Base-by-base conservation (phyloP, 2,113 vertebrate genomes). In the Pelusios castaneus region DNA sequence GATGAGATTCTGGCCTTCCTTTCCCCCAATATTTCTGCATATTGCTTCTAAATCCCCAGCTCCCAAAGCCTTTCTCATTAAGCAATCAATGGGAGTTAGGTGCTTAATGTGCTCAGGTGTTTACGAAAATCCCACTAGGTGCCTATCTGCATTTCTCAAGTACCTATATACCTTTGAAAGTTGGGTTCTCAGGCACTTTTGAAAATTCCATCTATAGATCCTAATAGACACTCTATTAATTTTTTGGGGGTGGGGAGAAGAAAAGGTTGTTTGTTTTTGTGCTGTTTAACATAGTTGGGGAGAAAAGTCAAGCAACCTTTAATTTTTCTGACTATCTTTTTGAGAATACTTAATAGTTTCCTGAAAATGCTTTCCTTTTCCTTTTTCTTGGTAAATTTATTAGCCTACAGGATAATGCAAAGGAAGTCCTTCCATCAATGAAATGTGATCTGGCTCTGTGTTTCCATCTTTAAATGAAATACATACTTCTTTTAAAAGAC, bases 401-500 rank as follows among this genome's bases (percentile, higher is more conserved):
- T 87, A 34, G 84, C 9, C 67, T 87, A 34, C 38, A 29, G 51
- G 19, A 84, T 4, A 73, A 80, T 56, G 1, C 56, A 88, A 67
- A 70, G 14, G 34, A 87, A 70, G 11, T 82, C 27, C 47, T 87
- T 79, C 88, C 58, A 84, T 77, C 80, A 92, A 38, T 11, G 70
- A 77, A 78, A 51, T n/a, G 67, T 31, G 41, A 79, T 85, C 60
- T 86, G 75, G 81, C 34, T 49, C 1, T 38, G 84, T 12, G 83
- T 80, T 58, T 38, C 24, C 79, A 52, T 80, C 27, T 41, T 85
- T 94, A 78, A 94, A 89, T 75, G 24, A 89, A 45, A 60, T 17
- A 17, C 49, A 88, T 85, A 91, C 80, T 47, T 95, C 82, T 78
- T 90, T 77, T 52, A 45, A 87, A 88, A 80, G 79, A 87, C 27